phyloP scores from a whole-genome alignment of 2,797 vertebrate species.

The Propithecus perrieri region DNA sequence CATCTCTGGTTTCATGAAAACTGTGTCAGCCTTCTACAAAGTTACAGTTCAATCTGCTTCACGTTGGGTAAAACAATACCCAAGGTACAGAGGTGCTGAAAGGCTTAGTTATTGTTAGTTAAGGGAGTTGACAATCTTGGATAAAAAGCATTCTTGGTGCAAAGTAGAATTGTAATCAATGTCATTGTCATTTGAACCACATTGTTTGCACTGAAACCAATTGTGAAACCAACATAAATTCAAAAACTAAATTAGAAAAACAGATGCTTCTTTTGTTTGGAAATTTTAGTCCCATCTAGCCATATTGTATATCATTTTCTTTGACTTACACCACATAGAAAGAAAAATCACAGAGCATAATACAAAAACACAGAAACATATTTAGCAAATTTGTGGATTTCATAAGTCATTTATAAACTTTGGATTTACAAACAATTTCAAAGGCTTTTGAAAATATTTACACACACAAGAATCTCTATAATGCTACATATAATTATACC shows the following conservation, averaged over 20 bases:
- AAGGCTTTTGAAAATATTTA: conserved; percentile 81
- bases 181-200: conserved; percentile 80
- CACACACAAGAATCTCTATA: conserved; percentile 73
- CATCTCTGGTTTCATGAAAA: conserved; percentile 17
- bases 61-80: conserved; percentile 52
- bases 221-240: conserved; percentile 78
- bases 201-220: conserved; percentile 77
- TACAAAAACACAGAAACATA: conserved; percentile 71
- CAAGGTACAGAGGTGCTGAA: conserved; percentile 53
- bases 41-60: conserved; percentile 29
- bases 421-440: conserved; percentile 78
- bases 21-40: neutral
- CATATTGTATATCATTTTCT: conserved; percentile 70
- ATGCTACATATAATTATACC: conserved; percentile 55
- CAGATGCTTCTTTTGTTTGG: conserved; percentile 82
- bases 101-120: conserved; percentile 58
- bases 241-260: conserved; percentile 74
- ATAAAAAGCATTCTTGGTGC: conserved; percentile 42
- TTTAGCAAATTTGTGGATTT: conserved; percentile 81
- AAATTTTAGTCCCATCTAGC: conserved; percentile 70
- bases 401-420: conserved; percentile 78
- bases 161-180: conserved; percentile 77
- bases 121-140: conserved; percentile 39
- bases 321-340: conserved; percentile 73
- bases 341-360: conserved; percentile 76